Conservation (phyloP, 2,888 invertebrate species). For the Caenorhabditis virilis region DNA sequence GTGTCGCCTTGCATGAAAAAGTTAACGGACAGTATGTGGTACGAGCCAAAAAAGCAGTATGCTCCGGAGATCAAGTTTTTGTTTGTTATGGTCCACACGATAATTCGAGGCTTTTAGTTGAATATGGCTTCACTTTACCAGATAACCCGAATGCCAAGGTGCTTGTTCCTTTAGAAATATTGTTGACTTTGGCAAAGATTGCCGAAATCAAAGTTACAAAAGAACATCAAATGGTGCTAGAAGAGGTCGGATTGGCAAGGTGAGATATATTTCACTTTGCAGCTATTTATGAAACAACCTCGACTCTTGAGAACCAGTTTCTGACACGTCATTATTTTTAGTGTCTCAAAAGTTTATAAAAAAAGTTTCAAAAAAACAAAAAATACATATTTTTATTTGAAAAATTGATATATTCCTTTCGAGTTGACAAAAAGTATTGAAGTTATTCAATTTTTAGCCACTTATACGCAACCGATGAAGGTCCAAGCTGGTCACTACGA, state of each 20-base stretch:
- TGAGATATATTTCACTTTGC: slow-evolving; percentile 6
- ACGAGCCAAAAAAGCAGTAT: slow-evolving; percentile 37
- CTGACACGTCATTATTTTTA: no score
- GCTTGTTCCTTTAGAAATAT: slow-evolving; percentile 39
- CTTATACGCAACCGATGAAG: slow-evolving; percentile 57
- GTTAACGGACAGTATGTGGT: slow-evolving; percentile 37
- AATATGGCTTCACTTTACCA: slow-evolving; percentile 71
- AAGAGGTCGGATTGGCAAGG: slow-evolving; percentile 49
- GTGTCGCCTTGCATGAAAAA: slow-evolving; percentile 46
- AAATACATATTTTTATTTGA: no score
- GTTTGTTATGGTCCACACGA: slow-evolving; percentile 71
- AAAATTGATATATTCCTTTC: no score
- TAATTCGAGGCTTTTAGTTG: slow-evolving; percentile 69
- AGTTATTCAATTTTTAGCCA: slow-evolving; percentile 46
- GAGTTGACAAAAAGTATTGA: no score
- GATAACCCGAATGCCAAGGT: slow-evolving; percentile 65
- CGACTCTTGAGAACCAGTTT: no score
- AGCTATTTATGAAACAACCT: no score
- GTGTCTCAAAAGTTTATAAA: no score
- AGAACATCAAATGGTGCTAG: slow-evolving; percentile 41
- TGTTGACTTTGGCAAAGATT: slow-evolving; percentile 33
- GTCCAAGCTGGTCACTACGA: slow-evolving; percentile 55
- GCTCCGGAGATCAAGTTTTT: slow-evolving; percentile 50
- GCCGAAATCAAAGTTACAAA: slow-evolving; percentile 41
- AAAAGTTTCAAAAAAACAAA: no score